These are phyloP conservation scores for Epizoanthus illoricatus DNA, from an alignment of 92 coral and sea anemone species.

Conservation along the genomic window DNA sequence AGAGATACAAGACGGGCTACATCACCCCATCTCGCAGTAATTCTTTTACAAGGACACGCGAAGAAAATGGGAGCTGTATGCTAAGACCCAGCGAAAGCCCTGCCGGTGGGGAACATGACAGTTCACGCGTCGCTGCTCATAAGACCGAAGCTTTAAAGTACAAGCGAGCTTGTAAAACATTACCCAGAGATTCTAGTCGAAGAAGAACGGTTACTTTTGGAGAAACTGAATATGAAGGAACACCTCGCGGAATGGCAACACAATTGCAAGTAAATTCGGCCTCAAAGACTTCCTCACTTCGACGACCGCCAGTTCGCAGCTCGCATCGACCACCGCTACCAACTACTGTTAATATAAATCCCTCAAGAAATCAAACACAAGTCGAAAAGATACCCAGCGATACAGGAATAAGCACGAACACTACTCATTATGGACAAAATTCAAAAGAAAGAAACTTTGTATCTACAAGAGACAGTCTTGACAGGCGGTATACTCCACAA, in stretches of 20 bases:
- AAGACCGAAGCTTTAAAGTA: conserved; percentile 38
- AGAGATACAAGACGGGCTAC: conserved; percentile 8
- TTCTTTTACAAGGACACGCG: conserved; percentile 6
- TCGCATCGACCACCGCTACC: conserved; percentile 22
- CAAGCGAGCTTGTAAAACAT: conserved; percentile 54
- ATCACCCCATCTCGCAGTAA: neutral
- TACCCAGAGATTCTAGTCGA: conserved; percentile 52
- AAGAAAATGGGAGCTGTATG: neutral
- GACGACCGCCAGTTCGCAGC: conserved; percentile 14
- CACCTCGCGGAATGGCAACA: conserved; percentile 8
- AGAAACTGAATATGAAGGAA: conserved; percentile 49
- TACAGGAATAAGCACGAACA: neutral
- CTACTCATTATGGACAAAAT: neutral
- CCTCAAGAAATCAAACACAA: neutral
- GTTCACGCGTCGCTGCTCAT: neutral
- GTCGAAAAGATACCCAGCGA: neutral
- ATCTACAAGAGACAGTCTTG: conserved; percentile 9
- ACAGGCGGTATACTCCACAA: neutral
- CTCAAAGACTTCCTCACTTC: conserved; percentile 32
- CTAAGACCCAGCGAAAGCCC: neutral
- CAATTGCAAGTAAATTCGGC: conserved; percentile 21
- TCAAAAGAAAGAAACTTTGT: neutral
- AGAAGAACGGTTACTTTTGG: conserved; percentile 91
- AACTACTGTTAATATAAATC: conserved; percentile 2
- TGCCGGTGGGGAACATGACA: neutral